A percentile compares a stretch with the other conserved stretches of the same genome.
Evolutionary conservation across 2,797 vertebrate species (phyloP).

Genomic region (Silurus lanzhouensis): DNA sequence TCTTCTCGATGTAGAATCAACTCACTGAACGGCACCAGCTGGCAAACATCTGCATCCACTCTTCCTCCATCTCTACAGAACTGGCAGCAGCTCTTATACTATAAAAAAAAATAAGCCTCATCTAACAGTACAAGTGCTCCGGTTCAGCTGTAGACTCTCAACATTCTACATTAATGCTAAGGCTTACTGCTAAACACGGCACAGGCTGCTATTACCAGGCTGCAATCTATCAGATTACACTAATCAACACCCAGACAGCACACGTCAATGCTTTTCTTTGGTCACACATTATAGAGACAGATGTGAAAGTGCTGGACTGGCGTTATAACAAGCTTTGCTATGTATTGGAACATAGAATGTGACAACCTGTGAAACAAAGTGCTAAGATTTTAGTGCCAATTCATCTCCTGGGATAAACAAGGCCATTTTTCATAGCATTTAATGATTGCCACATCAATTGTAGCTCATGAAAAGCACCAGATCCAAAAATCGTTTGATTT

Average conservation of each 20-base stretch:
- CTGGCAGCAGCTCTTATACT: slow-evolving; percentile 43
- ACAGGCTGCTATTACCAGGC: slow-evolving; percentile 39
- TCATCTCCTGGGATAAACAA: not conserved
- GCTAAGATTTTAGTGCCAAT: slow-evolving; percentile 9
- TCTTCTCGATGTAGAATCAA: slow-evolving; percentile 22
- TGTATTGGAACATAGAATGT: slow-evolving; percentile 28
- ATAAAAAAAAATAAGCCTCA: slow-evolving; percentile 47
- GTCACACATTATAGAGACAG: slow-evolving; percentile 20
- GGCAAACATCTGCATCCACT: slow-evolving; percentile 54
- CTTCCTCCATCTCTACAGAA: slow-evolving; percentile 31
- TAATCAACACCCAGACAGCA: slow-evolving; percentile 40
- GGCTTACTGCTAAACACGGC: slow-evolving; percentile 29
- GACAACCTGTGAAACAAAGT: slow-evolving; percentile 23
- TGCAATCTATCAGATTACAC: slow-evolving; percentile 26
- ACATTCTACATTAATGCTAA: slow-evolving; percentile 10
- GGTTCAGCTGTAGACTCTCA: slow-evolving; percentile 47
- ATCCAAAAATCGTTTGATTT: not conserved
- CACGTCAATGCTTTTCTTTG: slow-evolving; percentile 21
- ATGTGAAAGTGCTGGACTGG: slow-evolving; percentile 20
- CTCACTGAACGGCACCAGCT: slow-evolving; percentile 41
- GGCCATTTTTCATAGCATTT: not conserved
- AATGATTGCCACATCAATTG: not conserved
- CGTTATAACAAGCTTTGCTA: slow-evolving; percentile 1
- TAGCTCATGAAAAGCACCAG: not conserved
- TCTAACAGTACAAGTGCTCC: slow-evolving; percentile 23